Percentiles rank a stretch among this genome's conserved stretches.
phyloP scores from a whole-genome alignment of 2,888 invertebrate genomes.

The Drosophila sordidapex region DNA sequence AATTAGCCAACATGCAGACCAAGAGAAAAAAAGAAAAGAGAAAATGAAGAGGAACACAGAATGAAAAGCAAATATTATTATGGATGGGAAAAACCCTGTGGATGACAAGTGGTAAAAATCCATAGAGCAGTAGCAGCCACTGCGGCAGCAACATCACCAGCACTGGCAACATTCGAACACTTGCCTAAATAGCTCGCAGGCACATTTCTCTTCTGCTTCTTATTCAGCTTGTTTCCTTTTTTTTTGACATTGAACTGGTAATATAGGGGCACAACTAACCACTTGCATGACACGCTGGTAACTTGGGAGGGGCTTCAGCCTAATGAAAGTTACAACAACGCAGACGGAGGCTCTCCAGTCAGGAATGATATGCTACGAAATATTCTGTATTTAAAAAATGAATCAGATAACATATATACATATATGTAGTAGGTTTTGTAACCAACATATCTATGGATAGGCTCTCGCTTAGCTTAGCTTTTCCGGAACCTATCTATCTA shows the following conservation, averaged over 20 bases:
- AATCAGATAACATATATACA: too few relatives aligned
- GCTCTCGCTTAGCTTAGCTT: neutral
- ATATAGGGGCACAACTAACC: conserved; percentile 58
- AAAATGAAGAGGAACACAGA: conserved; percentile 16
- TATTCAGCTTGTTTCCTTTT: neutral
- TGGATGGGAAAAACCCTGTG: conserved; percentile 36
- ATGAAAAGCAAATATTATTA: conserved; percentile 73
- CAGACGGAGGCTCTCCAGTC: neutral
- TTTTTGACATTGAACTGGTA: conserved; percentile 55
- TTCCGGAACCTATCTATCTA: too few relatives aligned
- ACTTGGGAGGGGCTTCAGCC: conserved; percentile 33
- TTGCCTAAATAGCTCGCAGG: conserved; percentile 61
- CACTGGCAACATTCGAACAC: conserved; percentile 58
- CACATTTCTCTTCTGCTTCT: neutral
- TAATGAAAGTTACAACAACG: conserved; percentile 56
- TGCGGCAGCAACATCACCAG: neutral
- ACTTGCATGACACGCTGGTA: conserved; percentile 64
- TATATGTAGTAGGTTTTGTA: accelerated
- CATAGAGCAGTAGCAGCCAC: conserved; percentile 3
- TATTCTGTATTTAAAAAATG: conserved; percentile 7
- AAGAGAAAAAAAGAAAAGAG: neutral
- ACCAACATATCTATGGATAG: neutral
- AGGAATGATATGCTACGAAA: neutral
- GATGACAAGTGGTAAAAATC: conserved; percentile 38
- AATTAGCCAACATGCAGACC: conserved; percentile 53